phyloP scores from a whole-genome alignment of 2,888 invertebrate species.

The Coelinius sp. region DNA sequence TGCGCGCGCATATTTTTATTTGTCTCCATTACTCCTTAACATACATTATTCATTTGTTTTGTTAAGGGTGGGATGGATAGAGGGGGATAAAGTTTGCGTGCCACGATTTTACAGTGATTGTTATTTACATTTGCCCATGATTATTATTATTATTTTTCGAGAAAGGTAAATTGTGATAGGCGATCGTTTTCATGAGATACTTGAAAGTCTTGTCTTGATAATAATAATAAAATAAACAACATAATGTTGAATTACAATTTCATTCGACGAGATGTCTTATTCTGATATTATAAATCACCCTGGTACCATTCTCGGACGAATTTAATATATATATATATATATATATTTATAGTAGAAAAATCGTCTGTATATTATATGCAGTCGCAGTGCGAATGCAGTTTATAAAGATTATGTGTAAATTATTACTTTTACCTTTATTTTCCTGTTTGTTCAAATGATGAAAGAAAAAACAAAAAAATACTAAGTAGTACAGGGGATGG shows the following conservation, averaged over 20 bases:
- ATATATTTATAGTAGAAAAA: constrained; percentile 22
- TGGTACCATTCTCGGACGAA: constrained; percentile 23
- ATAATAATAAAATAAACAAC: constrained; percentile 18
- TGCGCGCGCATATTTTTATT: constrained; percentile 4
- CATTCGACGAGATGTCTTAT: constrained; percentile 18
- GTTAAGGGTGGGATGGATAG: not conserved
- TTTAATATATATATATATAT: constrained; percentile 22
- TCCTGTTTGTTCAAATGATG: constrained; percentile 1
- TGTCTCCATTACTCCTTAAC: not conserved
- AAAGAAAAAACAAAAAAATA: not conserved
- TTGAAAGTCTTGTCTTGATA: constrained; percentile 20
- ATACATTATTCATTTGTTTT: constrained; percentile 12
- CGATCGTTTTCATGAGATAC: constrained; percentile 27
- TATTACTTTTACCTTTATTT: constrained; percentile 22
- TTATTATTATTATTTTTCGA: constrained; percentile 24
- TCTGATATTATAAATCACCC: constrained; percentile 23
- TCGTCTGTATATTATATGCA: constrained; percentile 17
- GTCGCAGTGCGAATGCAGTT: constrained; percentile 27
- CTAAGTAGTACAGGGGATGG: constrained; percentile 14
- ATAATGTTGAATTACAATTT: constrained; percentile 16
- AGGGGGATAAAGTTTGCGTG: constrained; percentile 19
- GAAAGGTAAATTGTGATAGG: constrained; percentile 32
- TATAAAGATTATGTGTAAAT: constrained; percentile 21
- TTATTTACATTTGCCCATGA: constrained; percentile 12
- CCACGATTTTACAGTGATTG: constrained; percentile 20